Conservation (phyloP, 2,113 vertebrate species). For the Boulengeromyrus knoepffleri region DNA sequence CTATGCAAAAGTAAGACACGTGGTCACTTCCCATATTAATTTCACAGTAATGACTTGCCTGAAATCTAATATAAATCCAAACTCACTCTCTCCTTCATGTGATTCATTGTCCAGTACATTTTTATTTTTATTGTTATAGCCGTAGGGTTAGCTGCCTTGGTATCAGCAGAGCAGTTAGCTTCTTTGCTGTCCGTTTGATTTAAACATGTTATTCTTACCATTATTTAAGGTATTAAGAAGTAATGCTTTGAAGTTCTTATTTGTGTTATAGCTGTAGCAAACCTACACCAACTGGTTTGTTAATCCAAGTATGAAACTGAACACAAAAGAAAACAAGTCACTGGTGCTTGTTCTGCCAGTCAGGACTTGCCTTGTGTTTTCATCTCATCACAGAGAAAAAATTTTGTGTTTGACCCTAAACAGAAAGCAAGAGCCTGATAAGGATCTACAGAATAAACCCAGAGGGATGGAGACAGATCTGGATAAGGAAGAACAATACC, state of each 20-base stretch:
- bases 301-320: not conserved
- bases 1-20: not conserved
- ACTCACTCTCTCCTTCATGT: not conserved
- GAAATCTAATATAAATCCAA: not conserved
- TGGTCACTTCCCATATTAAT: not conserved
- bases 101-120: not conserved
- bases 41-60: not conserved
- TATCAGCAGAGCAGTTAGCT: not conserved
- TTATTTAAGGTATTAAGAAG: not conserved
- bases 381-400: not conserved
- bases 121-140: not conserved
- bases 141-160: not conserved
- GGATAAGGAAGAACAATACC: constrained; percentile 65
- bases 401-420: not conserved
- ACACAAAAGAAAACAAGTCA: not conserved
- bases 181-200: not conserved
- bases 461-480: constrained; percentile 54
- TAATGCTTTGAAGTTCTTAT: not conserved
- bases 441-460: constrained; percentile 58
- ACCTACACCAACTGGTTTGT: not conserved
- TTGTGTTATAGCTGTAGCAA: not conserved
- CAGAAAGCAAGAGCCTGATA: constrained; percentile 38
- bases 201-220: not conserved
- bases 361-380: not conserved
- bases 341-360: not conserved